A percentile compares a stretch with the other conserved stretches of the same genome.
Conservation (phyloP, 2,888 invertebrate species). For the Apodemia zela region DNA sequence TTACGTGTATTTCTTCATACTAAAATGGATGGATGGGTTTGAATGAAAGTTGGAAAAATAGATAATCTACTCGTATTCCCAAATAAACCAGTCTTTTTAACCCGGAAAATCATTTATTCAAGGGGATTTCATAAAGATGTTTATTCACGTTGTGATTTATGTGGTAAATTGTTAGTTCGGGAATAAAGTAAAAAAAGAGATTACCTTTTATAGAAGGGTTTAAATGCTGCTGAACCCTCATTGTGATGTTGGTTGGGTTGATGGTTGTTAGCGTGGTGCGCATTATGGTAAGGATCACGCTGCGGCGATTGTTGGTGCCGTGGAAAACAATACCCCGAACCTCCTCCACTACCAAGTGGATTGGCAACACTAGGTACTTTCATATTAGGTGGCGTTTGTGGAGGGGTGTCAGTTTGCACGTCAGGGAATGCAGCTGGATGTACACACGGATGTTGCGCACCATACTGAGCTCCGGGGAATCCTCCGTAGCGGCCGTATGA, state of each 20-base stretch:
- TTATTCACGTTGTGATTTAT: too few relatives aligned
- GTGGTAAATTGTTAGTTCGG: neutral
- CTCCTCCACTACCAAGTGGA: conserved; percentile 84
- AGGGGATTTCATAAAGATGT: too few relatives aligned
- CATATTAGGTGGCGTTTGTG: conserved; percentile 96
- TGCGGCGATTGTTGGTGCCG: conserved; percentile 77
- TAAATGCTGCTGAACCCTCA: conserved; percentile 86
- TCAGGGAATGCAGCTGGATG: conserved; percentile 89
- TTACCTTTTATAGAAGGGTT: conserved; percentile 95
- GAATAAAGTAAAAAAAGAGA: neutral
- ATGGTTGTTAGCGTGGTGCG: conserved; percentile 72
- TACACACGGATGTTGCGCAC: conserved; percentile 79
- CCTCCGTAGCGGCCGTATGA: conserved; percentile 84
- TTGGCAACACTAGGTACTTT: conserved; percentile 91
- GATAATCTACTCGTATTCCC: too few relatives aligned
- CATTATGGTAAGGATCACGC: conserved; percentile 79
- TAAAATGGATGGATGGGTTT: too few relatives aligned
- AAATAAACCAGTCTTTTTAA: too few relatives aligned
- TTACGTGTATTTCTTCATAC: too few relatives aligned
- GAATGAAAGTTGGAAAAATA: too few relatives aligned
- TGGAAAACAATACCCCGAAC: conserved; percentile 77
- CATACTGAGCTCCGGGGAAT: conserved; percentile 83
- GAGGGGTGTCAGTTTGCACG: conserved; percentile 93
- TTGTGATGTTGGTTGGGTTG: conserved; percentile 74
- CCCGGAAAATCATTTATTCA: too few relatives aligned